Conservation (phyloP, 2,888 invertebrate genomes). For the Eupeodes latifasciatus region DNA sequence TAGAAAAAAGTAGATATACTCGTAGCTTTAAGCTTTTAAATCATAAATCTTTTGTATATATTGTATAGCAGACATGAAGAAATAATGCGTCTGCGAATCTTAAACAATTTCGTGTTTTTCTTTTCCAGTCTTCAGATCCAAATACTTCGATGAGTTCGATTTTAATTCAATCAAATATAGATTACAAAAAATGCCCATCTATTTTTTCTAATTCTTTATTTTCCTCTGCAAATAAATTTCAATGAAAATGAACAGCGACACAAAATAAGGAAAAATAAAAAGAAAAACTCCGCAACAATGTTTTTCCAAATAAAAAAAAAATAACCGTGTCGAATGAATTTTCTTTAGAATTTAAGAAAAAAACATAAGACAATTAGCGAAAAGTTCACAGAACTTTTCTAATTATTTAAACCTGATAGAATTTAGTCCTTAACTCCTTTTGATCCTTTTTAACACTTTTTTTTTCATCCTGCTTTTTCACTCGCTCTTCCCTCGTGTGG, state of each 20-base stretch:
- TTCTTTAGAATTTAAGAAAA: constrained; percentile 57
- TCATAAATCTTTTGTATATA: no score
- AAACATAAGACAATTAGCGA: constrained; percentile 74
- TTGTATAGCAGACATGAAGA: no score
- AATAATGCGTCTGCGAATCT: background rate
- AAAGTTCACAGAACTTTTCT: constrained; percentile 74
- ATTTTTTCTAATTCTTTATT: background rate
- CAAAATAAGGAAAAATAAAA: constrained; percentile 11
- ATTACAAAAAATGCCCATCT: background rate
- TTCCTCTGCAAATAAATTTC: constrained; percentile 29
- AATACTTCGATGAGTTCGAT: background rate
- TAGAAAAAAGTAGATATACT: no score
- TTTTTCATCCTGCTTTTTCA: constrained; percentile 47
- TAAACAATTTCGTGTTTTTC: background rate
- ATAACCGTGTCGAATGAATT: constrained; percentile 13
- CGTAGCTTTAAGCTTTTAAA: no score
- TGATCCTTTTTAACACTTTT: constrained; percentile 71
- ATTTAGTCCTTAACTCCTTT: constrained; percentile 73
- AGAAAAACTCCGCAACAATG: constrained; percentile 60
- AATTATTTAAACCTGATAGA: constrained; percentile 77
- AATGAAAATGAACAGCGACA: background rate
- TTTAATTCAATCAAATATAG: background rate
- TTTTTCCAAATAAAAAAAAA: constrained; percentile 37
- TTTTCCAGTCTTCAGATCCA: background rate
- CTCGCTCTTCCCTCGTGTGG: constrained; percentile 29